phyloP scores from a whole-genome alignment of 2,797 vertebrate genomes.

The Simalia tracyae region DNA sequence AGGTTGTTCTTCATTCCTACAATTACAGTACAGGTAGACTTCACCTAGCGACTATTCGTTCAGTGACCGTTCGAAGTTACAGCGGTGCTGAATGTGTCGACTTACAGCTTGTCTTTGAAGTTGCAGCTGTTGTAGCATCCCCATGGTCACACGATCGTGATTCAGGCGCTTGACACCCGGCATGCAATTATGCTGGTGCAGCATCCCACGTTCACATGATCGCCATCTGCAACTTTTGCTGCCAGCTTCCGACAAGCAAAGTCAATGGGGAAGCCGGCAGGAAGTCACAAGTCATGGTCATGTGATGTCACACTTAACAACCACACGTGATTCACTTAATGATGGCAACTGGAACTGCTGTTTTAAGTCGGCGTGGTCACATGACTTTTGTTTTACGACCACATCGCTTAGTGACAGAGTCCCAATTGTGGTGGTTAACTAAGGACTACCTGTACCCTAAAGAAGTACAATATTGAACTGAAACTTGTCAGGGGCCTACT shows the following conservation, averaged over 20 bases:
- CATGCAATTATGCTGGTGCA: neutral
- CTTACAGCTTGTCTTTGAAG: too few species aligned
- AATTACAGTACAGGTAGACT: too few species aligned
- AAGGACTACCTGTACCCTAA: neutral
- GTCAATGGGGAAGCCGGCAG: neutral
- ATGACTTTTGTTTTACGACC: neutral
- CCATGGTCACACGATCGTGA: neutral
- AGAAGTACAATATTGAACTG: too few species aligned
- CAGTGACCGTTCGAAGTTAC: too few species aligned
- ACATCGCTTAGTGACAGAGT: neutral
- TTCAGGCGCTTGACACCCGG: neutral
- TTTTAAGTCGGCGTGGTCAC: too few species aligned
- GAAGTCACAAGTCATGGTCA: too few species aligned
- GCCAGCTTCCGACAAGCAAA: neutral
- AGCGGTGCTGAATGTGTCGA: too few species aligned
- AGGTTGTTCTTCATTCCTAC: too few species aligned
- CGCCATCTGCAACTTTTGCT: neutral
- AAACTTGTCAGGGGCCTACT: too few species aligned
- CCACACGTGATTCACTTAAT: too few species aligned
- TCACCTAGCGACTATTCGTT: rapidly evolving
- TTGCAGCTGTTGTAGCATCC: too few species aligned
- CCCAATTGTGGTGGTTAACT: neutral
- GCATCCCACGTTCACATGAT: neutral
- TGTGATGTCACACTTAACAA: neutral
- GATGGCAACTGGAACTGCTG: too few species aligned